Evolutionary conservation across 2,888 invertebrate genomes (phyloP), one percentile per base, ranked within the genome.

Genomic region (Ganaspis brasiliensis): DNA sequence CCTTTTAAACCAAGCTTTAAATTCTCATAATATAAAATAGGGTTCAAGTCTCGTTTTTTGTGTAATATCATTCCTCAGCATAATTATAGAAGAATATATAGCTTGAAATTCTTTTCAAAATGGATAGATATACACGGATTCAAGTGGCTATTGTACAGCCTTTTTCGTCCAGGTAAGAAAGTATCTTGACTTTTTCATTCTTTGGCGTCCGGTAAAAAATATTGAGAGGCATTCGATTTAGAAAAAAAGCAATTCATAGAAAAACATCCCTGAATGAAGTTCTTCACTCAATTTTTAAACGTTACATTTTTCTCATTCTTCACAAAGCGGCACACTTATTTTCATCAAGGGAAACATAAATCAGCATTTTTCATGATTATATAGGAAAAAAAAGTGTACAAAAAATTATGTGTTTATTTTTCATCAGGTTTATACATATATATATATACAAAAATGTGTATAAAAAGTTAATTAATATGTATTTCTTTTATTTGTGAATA

Each of bases 161-260:
- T 52, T 52, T 52, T 52, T 52, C 52, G 19, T 6, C 8, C 52
- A 52, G 52, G 52, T 52, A 52, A 52, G 40, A 12, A 40, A 40
- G 40, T 40, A 40, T 40, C 40, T 40, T 40, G 49, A 49, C 49
- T 49, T 49, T 16, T 49, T 49, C 4, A 49, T n/a, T 49, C 49
- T n/a, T 49, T 16, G n/a, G 16, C 2, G n/a, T n/a, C 8, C 16
- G 19, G 19, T 49, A 49, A 49, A 52, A 52, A 52, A 19, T 19
- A 52, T 52, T 52, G 52, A 52, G 19, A 52, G 52, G 52, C 52
- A 52, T 52, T 52, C 52, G 16, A 52, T n/a, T 19, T 52, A 40
- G 12, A 52, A 16, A 52, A 52, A 21, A 52, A 19, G 8, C 52
- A 19, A 52, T 19, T 52, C 40, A 12, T 40, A 12, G 40, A 12